These are phyloP conservation scores for Aplochiton taeniatus DNA, from an alignment of 2,797 vertebrate genomes.

Conservation along the genomic window DNA sequence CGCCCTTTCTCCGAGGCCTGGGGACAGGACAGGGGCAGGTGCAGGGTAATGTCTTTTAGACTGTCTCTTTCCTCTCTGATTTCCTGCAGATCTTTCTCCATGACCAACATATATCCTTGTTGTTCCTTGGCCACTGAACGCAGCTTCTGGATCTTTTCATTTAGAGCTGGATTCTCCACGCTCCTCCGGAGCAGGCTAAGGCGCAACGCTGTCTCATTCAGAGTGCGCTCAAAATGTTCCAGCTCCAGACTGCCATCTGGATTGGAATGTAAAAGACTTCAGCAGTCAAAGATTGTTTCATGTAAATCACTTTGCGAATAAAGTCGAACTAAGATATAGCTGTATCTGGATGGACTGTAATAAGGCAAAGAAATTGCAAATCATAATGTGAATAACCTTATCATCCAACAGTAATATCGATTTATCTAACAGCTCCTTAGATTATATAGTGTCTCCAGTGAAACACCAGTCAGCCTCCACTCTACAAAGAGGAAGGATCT, in stretches of 20 bases:
- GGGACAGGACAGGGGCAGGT: slow-evolving; percentile 81
- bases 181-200: slow-evolving; percentile 75
- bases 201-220: slow-evolving; percentile 74
- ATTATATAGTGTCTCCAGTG: too few species aligned
- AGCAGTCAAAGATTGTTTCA: slow-evolving; percentile 19
- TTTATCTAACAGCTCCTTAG: too few species aligned
- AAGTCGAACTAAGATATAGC: too few species aligned
- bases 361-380: too few species aligned
- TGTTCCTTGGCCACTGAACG: slow-evolving; percentile 77
- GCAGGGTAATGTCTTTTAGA: slow-evolving; percentile 84
- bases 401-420: too few species aligned
- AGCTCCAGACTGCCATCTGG: slow-evolving; percentile 65
- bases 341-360: too few species aligned
- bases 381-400: too few species aligned
- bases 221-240: slow-evolving; percentile 59
- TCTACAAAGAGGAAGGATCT: too few species aligned
- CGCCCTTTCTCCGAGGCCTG: slow-evolving; percentile 56
- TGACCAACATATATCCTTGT: slow-evolving; percentile 70
- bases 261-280: not conserved
- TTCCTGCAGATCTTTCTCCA: slow-evolving; percentile 83
- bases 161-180: slow-evolving; percentile 72
- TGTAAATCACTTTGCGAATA: not conserved
- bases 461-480: too few species aligned
- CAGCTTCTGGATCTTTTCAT: slow-evolving; percentile 78
- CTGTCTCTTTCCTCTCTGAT: slow-evolving; percentile 84